These are phyloP conservation scores for Paramisgurnus dabryanus DNA, from an alignment of 2,113 vertebrate genomes.

Conservation along the genomic window DNA sequence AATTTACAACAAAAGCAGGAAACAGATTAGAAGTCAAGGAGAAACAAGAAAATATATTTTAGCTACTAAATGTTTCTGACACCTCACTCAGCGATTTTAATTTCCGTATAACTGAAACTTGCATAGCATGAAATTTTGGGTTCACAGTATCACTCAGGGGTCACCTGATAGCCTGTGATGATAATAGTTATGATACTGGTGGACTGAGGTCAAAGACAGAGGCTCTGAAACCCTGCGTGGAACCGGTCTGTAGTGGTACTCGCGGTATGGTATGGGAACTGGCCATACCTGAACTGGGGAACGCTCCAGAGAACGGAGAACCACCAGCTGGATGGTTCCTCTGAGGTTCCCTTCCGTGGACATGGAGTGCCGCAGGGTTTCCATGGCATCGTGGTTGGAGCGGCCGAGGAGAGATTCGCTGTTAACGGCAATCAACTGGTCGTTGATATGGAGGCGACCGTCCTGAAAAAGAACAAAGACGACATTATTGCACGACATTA, in stretches of 20 bases:
- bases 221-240: slow-evolving; percentile 7
- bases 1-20: background rate
- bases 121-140: background rate
- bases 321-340: slow-evolving; percentile 89
- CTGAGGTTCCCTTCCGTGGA: slow-evolving; percentile 90
- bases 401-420: slow-evolving; percentile 86
- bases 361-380: slow-evolving; percentile 90
- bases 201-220: background rate
- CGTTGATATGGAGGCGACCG: slow-evolving; percentile 83
- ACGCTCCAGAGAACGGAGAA: slow-evolving; percentile 76
- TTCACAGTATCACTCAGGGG: slow-evolving; percentile 38
- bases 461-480: slow-evolving; percentile 75
- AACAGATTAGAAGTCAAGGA: background rate
- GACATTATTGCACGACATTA: background rate
- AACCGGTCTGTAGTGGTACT: slow-evolving; percentile 1
- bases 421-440: slow-evolving; percentile 91
- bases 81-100: background rate
- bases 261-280: background rate
- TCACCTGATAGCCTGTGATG: slow-evolving; percentile 60
- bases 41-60: slow-evolving; percentile 11
- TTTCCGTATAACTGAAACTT: background rate
- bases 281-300: slow-evolving; percentile 52
- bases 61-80: no score
- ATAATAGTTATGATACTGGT: background rate
- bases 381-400: slow-evolving; percentile 93